phyloP scores from a whole-genome alignment of 2,113 vertebrate species.

The Regulus satrapa region DNA sequence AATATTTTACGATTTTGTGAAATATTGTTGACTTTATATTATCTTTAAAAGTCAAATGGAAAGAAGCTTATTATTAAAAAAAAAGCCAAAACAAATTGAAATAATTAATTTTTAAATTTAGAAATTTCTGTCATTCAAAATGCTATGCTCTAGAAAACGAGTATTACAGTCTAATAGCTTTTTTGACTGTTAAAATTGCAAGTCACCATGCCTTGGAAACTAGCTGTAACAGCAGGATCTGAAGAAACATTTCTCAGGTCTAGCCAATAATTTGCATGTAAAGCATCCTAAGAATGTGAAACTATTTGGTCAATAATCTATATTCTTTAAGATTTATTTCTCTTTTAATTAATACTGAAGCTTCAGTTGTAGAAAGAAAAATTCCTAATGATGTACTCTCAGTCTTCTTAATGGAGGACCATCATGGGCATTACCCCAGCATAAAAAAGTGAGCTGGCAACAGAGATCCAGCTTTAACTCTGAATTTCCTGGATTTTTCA shows the following conservation, averaged over 20 bases:
- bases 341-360: conserved; percentile 17
- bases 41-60: background rate
- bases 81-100: background rate
- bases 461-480: conserved; percentile 33
- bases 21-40: background rate
- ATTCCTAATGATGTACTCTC: background rate
- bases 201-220: background rate
- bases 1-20: background rate
- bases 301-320: conserved; percentile 9
- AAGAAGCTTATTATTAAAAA: background rate
- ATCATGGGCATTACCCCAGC: background rate
- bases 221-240: background rate
- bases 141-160: background rate
- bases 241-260: background rate
- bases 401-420: background rate
- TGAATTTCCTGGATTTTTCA: conserved; percentile 7
- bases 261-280: background rate
- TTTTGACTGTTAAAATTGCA: conserved; percentile 21
- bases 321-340: conserved; percentile 23
- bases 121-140: background rate
- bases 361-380: background rate
- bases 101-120: background rate
- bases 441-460: conserved; percentile 31
- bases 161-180: background rate
- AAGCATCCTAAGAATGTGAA: background rate